Percentiles rank a stretch among this genome's conserved stretches.
phyloP scores from a whole-genome alignment of 2,888 invertebrate genomes.

The Ophonus ardosiacus region DNA sequence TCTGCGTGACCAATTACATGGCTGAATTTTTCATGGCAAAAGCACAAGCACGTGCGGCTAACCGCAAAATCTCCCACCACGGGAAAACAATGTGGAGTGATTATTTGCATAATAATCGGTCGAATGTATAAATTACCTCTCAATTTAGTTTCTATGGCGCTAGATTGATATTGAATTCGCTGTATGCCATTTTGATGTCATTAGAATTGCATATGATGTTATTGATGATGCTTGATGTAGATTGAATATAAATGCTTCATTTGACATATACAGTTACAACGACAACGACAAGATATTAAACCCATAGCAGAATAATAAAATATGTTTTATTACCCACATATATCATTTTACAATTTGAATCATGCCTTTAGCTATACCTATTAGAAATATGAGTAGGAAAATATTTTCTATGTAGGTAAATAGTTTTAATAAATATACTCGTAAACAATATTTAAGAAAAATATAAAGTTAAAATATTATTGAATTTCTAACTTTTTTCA shows the following conservation, averaged over 20 bases:
- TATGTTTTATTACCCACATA: too few relatives aligned
- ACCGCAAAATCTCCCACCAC: slow-evolving; percentile 2
- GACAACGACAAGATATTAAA: neutral
- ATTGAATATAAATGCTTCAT: slow-evolving; percentile 1
- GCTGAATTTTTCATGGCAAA: slow-evolving; percentile 40
- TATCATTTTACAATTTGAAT: too few relatives aligned
- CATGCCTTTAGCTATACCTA: too few relatives aligned
- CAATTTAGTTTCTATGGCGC: slow-evolving; percentile 17
- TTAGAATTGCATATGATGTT: neutral
- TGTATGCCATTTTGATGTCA: slow-evolving; percentile 12
- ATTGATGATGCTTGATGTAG: neutral
- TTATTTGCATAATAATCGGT: slow-evolving; percentile 33
- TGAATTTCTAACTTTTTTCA: too few relatives aligned
- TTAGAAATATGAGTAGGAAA: too few relatives aligned
- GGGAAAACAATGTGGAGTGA: slow-evolving; percentile 12
- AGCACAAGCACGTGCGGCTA: slow-evolving; percentile 2
- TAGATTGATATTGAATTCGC: neutral
- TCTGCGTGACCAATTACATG: slow-evolving; percentile 39
- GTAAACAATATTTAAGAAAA: too few relatives aligned
- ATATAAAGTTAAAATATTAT: too few relatives aligned
- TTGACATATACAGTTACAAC: neutral
- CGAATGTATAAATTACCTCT: slow-evolving; percentile 21
- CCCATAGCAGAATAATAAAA: too few relatives aligned
- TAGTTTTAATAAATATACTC: too few relatives aligned
- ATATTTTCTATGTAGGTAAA: too few relatives aligned